Conservation (phyloP, 2,888 invertebrate species). For the Oligia strigilis region DNA sequence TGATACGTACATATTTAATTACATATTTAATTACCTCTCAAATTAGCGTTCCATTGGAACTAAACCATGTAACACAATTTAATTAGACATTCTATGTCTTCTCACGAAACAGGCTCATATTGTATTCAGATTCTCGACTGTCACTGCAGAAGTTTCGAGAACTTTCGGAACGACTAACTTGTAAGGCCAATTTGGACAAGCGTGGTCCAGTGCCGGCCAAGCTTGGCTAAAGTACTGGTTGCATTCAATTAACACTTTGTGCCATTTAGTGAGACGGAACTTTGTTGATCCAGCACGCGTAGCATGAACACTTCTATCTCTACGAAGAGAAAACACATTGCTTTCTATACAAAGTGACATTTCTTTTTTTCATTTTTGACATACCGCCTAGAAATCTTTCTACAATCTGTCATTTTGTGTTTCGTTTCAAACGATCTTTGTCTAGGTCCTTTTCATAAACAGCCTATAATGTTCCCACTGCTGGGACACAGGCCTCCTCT, state of each 20-base stretch:
- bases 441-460: no score
- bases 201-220: constrained; percentile 40
- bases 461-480: no score
- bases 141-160: constrained; percentile 27
- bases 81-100: constrained; percentile 26
- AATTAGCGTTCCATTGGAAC: constrained; percentile 23
- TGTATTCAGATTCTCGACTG: constrained; percentile 25
- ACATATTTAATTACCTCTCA: constrained; percentile 25
- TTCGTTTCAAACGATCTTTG: no score
- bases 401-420: no score
- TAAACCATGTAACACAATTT: constrained; percentile 15
- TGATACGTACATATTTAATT: constrained; percentile 23
- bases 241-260: constrained; percentile 61
- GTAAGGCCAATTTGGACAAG: constrained; percentile 54
- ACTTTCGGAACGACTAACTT: constrained; percentile 53
- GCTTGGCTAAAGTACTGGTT: constrained; percentile 42
- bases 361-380: no score
- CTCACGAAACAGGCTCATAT: constrained; percentile 15
- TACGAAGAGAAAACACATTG: no score
- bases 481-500: no score
- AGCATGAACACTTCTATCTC: no score
- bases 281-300: constrained; percentile 28
- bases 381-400: no score
- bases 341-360: no score
- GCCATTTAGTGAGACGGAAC: constrained; percentile 39